phyloP scores from a whole-genome alignment of 2,888 invertebrate species.

The Sepiola atlantica region DNA sequence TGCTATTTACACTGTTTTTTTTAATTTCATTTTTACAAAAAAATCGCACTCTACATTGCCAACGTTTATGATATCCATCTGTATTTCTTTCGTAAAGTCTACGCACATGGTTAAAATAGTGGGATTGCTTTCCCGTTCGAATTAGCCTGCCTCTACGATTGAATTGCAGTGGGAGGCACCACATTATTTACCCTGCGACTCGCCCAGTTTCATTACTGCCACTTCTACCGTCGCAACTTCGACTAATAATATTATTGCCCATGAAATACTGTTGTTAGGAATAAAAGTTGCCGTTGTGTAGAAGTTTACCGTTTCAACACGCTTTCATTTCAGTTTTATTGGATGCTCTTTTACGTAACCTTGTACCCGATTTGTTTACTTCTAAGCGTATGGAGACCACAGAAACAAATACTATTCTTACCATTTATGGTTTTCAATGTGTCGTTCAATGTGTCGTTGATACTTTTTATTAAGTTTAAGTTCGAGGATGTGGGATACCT shows the following conservation, averaged over 20 bases:
- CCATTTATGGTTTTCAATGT: too few species aligned
- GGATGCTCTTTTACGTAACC: neutral
- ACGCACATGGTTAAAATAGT: neutral
- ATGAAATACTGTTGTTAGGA: neutral
- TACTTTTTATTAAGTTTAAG: neutral
- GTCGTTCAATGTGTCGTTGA: neutral
- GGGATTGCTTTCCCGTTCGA: neutral
- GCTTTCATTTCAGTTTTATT: neutral
- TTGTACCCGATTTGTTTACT: neutral
- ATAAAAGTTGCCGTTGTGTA: neutral
- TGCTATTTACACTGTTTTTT: too few species aligned
- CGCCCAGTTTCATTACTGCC: neutral
- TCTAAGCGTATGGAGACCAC: neutral
- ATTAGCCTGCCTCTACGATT: neutral
- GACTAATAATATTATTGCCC: neutral
- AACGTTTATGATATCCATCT: neutral
- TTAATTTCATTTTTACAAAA: neutral
- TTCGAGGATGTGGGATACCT: too few species aligned
- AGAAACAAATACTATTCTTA: too few species aligned
- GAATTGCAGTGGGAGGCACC: neutral
- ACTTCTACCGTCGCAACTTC: neutral
- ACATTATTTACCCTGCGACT: neutral
- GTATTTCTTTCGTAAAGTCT: neutral
- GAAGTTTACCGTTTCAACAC: neutral
- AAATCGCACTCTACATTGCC: neutral